phyloP scores from a whole-genome alignment of 2,797 vertebrate genomes.

The Typhlichthys eigenmanni region DNA sequence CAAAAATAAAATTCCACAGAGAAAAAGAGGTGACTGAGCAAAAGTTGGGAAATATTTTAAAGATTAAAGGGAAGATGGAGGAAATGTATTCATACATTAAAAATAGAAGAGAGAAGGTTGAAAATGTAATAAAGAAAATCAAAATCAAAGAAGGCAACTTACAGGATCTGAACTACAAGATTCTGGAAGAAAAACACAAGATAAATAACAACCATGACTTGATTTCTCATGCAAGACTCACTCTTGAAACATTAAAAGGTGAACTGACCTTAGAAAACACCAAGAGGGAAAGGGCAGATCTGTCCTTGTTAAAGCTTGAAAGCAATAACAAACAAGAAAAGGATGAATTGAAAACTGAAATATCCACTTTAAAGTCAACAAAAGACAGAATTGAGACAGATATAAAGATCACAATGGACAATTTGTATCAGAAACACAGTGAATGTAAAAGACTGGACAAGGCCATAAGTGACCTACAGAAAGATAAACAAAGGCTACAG shows the following conservation, averaged over 20 bases:
- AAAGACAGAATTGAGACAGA: conserved; percentile 14
- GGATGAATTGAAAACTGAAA: conserved; percentile 13
- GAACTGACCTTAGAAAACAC: conserved; percentile 7
- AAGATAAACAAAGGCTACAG: not conserved
- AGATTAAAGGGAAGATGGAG: conserved; percentile 25
- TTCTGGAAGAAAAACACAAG: conserved; percentile 29
- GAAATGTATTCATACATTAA: conserved; percentile 17
- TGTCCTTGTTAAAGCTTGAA: not conserved
- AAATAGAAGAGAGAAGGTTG: conserved; percentile 29
- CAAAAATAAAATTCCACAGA: conserved; percentile 56
- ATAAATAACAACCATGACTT: conserved; percentile 10
- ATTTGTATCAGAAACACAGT: conserved; percentile 17
- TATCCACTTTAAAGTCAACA: conserved; percentile 13
- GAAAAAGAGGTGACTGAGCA: conserved; percentile 37
- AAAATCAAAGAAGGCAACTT: conserved; percentile 30
- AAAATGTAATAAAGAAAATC: conserved; percentile 16
- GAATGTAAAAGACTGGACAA: conserved; percentile 17
- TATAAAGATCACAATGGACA: not conserved
- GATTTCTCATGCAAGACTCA: conserved; percentile 12
- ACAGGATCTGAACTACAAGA: conserved; percentile 9
- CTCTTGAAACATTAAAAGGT: conserved; percentile 17
- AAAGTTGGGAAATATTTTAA: conserved; percentile 42
- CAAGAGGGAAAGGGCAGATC: not conserved
- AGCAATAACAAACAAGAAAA: conserved; percentile 16
- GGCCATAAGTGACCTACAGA: conserved; percentile 21